These are phyloP conservation scores for Microcebus tavaratra DNA, from an alignment of 2,113 vertebrate genomes.

Conservation along the genomic window DNA sequence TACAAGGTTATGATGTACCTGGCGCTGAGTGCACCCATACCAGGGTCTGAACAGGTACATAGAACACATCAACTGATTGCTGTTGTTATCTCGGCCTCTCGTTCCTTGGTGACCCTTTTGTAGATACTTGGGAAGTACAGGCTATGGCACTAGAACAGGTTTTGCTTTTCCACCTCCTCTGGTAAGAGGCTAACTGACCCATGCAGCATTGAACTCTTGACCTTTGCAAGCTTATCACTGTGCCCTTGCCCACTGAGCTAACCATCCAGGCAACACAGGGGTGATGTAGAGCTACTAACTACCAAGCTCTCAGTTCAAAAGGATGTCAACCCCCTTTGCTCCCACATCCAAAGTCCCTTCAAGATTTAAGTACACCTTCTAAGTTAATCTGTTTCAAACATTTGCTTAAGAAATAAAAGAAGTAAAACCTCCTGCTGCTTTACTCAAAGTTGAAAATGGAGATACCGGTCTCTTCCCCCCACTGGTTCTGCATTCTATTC, in stretches of 20 bases:
- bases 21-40: not conserved
- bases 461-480: slow-evolving; percentile 51
- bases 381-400: slow-evolving; percentile 76
- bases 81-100: not conserved
- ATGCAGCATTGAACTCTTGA: slow-evolving; percentile 58
- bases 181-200: not conserved
- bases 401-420: slow-evolving; percentile 81
- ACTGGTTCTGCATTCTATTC: slow-evolving; percentile 38
- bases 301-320: slow-evolving; percentile 66
- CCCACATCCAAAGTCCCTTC: slow-evolving; percentile 53
- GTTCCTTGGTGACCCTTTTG: not conserved
- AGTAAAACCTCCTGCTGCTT: slow-evolving; percentile 64
- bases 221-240: not conserved
- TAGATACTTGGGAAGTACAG: not conserved
- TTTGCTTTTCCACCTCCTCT: not conserved
- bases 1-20: not conserved
- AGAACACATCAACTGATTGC: not conserved
- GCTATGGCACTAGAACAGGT: not conserved
- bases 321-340: slow-evolving; percentile 57
- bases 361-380: slow-evolving; percentile 76
- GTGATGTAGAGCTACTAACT: slow-evolving; percentile 13
- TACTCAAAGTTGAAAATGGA: slow-evolving; percentile 74
- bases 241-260: not conserved
- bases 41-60: not conserved
- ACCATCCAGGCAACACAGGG: slow-evolving; percentile 38